Evolutionary conservation across 2,113 vertebrate genomes (phyloP).

Genomic region (Tauraco erythrolophus): DNA sequence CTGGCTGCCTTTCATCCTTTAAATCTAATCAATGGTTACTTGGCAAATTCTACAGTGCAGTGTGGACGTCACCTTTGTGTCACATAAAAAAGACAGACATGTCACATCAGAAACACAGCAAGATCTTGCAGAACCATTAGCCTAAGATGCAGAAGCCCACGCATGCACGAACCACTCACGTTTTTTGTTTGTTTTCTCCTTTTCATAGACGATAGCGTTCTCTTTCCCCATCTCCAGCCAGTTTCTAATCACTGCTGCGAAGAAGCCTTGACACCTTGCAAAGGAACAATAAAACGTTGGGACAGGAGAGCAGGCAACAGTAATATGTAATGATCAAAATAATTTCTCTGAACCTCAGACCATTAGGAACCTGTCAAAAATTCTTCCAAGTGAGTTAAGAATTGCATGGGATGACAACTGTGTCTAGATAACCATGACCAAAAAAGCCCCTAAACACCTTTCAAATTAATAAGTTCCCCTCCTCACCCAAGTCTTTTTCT

Average conservation of each 20-base stretch:
- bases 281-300: background rate
- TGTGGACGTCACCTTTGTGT: accelerated
- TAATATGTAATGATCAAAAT: background rate
- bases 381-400: background rate
- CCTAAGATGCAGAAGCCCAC: background rate
- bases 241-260: background rate
- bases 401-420: background rate
- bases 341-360: background rate
- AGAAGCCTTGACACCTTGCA: background rate
- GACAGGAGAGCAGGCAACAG: background rate
- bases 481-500: background rate
- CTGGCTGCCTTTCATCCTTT: background rate
- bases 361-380: background rate
- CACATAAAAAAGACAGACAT: no score
- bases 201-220: background rate
- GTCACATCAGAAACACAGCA: background rate
- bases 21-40: background rate
- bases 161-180: background rate
- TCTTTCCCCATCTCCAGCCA: background rate
- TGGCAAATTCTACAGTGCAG: background rate
- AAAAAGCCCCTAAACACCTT: background rate
- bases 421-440: background rate
- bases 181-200: background rate
- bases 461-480: background rate
- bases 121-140: background rate